A percentile compares a stretch with the other conserved stretches of the same genome.
Evolutionary conservation across 2,888 invertebrate genomes (phyloP).

Genomic region (Bellardia bayeri): DNA sequence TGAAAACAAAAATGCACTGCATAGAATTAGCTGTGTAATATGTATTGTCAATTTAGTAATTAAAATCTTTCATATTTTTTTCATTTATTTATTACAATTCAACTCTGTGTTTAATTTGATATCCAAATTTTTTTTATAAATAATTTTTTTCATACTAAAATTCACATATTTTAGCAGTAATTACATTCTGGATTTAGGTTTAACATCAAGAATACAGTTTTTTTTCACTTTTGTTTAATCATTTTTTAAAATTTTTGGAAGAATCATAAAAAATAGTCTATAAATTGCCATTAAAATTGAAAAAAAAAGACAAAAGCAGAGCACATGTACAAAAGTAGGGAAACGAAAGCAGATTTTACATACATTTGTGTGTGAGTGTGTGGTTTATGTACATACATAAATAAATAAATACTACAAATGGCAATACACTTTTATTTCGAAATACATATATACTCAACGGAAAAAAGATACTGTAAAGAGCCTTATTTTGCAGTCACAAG

Average conservation of each 20-base stretch:
- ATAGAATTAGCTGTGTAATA: background rate
- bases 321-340: conserved; percentile 14
- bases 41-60: background rate
- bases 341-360: conserved; percentile 14
- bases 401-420: conserved; percentile 6
- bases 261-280: background rate
- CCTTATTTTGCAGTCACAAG: no score
- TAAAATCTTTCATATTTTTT: background rate
- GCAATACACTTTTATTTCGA: background rate
- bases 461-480: no score
- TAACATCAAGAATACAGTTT: background rate
- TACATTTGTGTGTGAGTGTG: background rate
- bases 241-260: conserved; percentile 1
- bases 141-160: background rate
- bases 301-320: conserved; percentile 24
- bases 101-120: background rate
- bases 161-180: background rate
- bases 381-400: background rate
- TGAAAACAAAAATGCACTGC: no score
- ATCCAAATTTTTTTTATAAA: background rate
- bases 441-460: background rate
- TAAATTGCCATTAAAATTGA: conserved; percentile 23
- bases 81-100: background rate
- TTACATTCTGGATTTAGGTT: background rate
- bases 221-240: background rate